These are phyloP conservation scores for Datnioides undecimradiatus DNA, from an alignment of 2,113 vertebrate species.

Conservation along the genomic window DNA sequence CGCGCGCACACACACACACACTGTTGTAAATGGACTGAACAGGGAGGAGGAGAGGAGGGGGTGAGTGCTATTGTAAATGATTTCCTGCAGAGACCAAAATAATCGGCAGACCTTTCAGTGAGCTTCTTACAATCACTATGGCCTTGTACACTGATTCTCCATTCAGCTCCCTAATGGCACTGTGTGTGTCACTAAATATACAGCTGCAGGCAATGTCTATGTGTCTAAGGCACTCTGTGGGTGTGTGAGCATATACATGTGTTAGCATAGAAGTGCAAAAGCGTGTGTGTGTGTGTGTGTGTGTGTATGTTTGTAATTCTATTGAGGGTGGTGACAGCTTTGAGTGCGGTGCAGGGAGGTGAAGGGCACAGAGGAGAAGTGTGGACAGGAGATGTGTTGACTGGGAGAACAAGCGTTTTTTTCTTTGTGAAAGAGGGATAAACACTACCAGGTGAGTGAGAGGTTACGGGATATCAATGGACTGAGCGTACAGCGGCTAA, in stretches of 20 bases:
- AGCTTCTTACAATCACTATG: constrained; percentile 74
- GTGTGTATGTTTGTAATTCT: constrained; percentile 19
- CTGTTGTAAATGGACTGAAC: constrained; percentile 59
- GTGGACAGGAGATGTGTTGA: constrained; percentile 55
- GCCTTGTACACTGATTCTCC: constrained; percentile 71
- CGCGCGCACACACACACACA: constrained; percentile 31
- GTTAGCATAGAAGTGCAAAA: constrained; percentile 6
- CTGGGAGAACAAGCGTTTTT: constrained; percentile 37
- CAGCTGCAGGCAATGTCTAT: constrained; percentile 63
- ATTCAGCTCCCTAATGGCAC: constrained; percentile 69
- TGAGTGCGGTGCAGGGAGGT: constrained; percentile 47
- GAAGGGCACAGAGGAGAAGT: constrained; percentile 58
- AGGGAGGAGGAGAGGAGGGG: constrained; percentile 31
- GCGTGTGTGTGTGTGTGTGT: constrained; percentile 34
- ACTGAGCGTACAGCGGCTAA: constrained; percentile 1
- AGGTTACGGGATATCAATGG: constrained; percentile 32
- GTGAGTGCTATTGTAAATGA: constrained; percentile 74
- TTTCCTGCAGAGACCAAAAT: constrained; percentile 80
- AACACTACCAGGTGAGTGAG: constrained; percentile 8
- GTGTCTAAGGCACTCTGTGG: constrained; percentile 14
- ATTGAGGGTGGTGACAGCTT: constrained; percentile 56
- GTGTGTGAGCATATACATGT: constrained; percentile 31
- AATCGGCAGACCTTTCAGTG: constrained; percentile 76
- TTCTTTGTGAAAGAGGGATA: constrained; percentile 37
- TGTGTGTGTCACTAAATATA: constrained; percentile 66